Evolutionary conservation across 2,113 vertebrate genomes (phyloP).

Genomic region (Muntiacus reevesi): DNA sequence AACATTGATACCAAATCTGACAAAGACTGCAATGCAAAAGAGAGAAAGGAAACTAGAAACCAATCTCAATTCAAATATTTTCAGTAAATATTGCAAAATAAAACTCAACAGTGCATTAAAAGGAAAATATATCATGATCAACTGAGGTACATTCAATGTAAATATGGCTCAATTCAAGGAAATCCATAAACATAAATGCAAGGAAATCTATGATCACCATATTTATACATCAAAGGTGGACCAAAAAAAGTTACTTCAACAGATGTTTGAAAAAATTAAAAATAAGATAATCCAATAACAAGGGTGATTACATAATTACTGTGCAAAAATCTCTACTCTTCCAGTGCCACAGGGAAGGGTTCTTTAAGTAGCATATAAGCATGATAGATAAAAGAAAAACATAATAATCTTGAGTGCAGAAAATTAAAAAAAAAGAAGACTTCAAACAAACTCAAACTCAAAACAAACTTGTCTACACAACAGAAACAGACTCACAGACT

Average conservation of each 20-base stretch:
- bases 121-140: neutral
- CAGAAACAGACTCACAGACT: neutral
- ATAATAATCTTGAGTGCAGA: neutral
- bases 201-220: neutral
- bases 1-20: neutral
- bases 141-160: neutral
- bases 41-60: neutral
- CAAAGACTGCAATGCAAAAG: neutral
- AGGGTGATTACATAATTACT: neutral
- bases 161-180: neutral
- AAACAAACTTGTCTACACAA: neutral
- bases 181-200: neutral
- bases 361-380: neutral
- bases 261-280: neutral
- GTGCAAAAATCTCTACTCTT: neutral
- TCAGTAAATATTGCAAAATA: neutral
- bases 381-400: neutral
- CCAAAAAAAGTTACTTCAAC: neutral
- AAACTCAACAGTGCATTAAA: neutral
- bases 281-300: neutral
- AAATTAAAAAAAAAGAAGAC: neutral
- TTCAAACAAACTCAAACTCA: neutral
- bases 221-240: neutral
- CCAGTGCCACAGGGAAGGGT: neutral
- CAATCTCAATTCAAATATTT: neutral